Base-by-base conservation (phyloP, 2,888 invertebrate genomes). In the Hypolimnas misippus region DNA sequence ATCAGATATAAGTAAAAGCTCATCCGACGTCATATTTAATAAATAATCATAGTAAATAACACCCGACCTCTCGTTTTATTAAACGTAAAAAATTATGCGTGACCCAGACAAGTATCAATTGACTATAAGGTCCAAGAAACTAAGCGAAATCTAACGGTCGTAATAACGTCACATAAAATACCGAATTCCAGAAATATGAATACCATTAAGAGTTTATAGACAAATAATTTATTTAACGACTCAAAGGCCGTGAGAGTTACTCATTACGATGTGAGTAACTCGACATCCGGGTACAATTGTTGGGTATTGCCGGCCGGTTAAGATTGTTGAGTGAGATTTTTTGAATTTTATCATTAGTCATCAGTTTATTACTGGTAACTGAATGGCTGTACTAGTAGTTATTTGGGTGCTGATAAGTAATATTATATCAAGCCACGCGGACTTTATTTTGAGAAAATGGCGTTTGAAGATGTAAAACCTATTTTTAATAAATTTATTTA, bases 241-340 rank as follows among this genome's bases (percentile, higher is more conserved):
- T 44, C 25, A 38, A 35, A 59, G 59, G 53, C 59, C 59, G 59
- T 59, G 59, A 59, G 59, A 59, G 53, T n/a, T 40, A 42, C 61
- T 55, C 62, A 56, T 56, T 56, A 55, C 55, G n/a, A n/a, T 31
- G 33, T 61, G 53, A 55, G 49, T 61, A 54, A 57, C 33, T 29
- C 56, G 46, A 31, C 46, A 42, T 19, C 57, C 65, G 62, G 62
- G 38, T 65, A 57, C 54, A 62, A 65, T 62, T 65, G 65, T 62
- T 17, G 19, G 10, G 8, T 53, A 53, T n/a, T 29, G n/a, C 25
- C n/a, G 21, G 21, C n/a, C n/a, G 21, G 21, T 8, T 2, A 21
- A 3, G 25, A 21, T 25, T 7, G 21, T 46, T 46, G 12, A 12
- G n/a, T 25, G 12, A 25, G 29, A 49, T 29, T 49, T 29, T 25